Evolutionary conservation across 2,888 invertebrate genomes (phyloP), one percentile per base, ranked within the genome.

Genomic region (Masnerella sp.): DNA sequence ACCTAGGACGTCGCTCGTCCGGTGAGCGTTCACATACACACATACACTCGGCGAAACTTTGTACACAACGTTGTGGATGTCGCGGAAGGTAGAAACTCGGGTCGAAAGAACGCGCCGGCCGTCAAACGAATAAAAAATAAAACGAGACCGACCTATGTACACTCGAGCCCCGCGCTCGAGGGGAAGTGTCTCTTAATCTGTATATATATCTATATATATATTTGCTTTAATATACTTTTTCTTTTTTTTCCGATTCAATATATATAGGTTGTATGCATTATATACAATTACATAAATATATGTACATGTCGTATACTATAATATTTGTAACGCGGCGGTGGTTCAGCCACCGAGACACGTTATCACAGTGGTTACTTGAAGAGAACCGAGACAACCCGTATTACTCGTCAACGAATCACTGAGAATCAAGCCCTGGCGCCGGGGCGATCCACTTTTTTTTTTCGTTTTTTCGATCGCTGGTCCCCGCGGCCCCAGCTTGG

Each of bases 331-430:
- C 65, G 69, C 54, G 61, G 56, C 25, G 58, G 32, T 7, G 9
- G 32, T 18, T 17, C 15, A 20, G 28, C 65, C 47, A 42, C 62
- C 61, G 8, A 38, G 42, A 69, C 54, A 61, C 73, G 67, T 78
- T 82, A 83, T 82, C 83, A 83, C 83, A 82, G 82, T 82, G 81
- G 78, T 81, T 80, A 78, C 75, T 80, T 80, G 80, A 81, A 80
- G 80, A 80, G 78, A 82, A 82, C 73, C 81, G 80, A 80, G 79
- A 77, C 79, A 71, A 69, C 76, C 76, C 77, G 78, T 77, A 77
- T 79, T 49, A 73, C 77, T 77, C 76, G 78, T 79, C 77, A 79
- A 79, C 75, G 78, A 77, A 78, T 78, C 78, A 79, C 78, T 79
- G 78, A 77, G 74, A 71, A 68, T 61, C 64, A 25, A 45, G 14